These are phyloP conservation scores for Montipora capricornis DNA, from an alignment of 64 coral and sea anemone genomes.

Conservation along the genomic window DNA sequence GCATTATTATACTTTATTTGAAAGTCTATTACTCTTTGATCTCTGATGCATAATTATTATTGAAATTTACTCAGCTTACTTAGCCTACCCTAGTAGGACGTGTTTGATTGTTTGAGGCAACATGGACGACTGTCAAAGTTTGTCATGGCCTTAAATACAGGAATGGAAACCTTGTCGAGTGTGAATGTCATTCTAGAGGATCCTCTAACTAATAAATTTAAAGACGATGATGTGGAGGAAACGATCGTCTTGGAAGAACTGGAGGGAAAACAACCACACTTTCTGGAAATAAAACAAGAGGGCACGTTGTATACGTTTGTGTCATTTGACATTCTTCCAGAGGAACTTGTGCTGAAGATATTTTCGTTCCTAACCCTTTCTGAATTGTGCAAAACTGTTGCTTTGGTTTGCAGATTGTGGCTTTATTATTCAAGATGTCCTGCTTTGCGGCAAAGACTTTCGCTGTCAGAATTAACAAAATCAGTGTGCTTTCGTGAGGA, in stretches of 20 bases:
- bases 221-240: slow-evolving; percentile 60
- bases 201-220: background rate
- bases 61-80: background rate
- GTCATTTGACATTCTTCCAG: slow-evolving; percentile 74
- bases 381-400: slow-evolving; percentile 68
- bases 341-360: slow-evolving; percentile 86
- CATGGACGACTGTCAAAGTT: background rate
- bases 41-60: too few relatives aligned
- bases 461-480: slow-evolving; percentile 49
- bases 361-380: slow-evolving; percentile 76
- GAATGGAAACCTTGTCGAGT: background rate
- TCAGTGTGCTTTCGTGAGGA: slow-evolving; percentile 5
- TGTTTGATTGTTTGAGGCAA: background rate
- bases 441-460: slow-evolving; percentile 73
- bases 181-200: background rate
- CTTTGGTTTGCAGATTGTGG: slow-evolving; percentile 88
- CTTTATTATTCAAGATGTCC: slow-evolving; percentile 65
- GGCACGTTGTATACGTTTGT: background rate
- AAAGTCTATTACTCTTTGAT: too few relatives aligned
- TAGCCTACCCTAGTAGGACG: background rate
- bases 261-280: background rate
- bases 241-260: slow-evolving; percentile 35
- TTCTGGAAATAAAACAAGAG: background rate
- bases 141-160: too few relatives aligned
- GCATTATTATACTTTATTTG: too few relatives aligned